Percentiles rank a stretch among this genome's conserved stretches.
Conservation (phyloP, 2,888 invertebrate species). For the Ligdia adustata region DNA sequence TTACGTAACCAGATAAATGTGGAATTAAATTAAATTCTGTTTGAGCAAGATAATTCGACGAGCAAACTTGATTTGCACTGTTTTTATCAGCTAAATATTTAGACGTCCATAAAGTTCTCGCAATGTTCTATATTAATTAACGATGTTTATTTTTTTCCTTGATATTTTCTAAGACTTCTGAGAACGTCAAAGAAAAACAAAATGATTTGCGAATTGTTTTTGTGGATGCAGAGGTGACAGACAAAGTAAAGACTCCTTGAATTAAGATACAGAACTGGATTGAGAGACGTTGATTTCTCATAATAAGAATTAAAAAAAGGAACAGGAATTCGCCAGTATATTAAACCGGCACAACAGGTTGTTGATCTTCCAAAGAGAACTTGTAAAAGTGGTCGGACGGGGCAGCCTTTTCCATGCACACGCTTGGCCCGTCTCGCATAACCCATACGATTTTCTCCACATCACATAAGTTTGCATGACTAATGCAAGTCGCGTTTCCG, state of each 20-base stretch:
- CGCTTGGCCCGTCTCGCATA: conserved; percentile 19
- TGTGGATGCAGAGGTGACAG: conserved; percentile 8
- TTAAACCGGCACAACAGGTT: conserved; percentile 45
- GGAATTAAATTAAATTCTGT: conserved; percentile 12
- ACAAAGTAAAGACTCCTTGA: conserved; percentile 5
- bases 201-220: conserved; percentile 14
- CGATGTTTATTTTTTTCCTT: conserved; percentile 5
- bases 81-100: conserved; percentile 15
- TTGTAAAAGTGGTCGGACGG: conserved; percentile 47
- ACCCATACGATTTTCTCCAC: conserved; percentile 41
- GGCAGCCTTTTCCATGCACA: conserved; percentile 39
- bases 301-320: conserved; percentile 21
- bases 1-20: conserved; percentile 38
- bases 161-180: conserved; percentile 7
- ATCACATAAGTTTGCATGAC: conserved; percentile 35
- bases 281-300: conserved; percentile 6
- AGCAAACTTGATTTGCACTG: conserved; percentile 14
- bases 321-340: conserved; percentile 37
- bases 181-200: conserved; percentile 18
- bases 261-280: conserved; percentile 12
- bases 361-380: conserved; percentile 44
- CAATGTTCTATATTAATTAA: conserved; percentile 7
- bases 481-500: conserved; percentile 27
- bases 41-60: conserved; percentile 9
- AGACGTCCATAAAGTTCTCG: background rate